Evolutionary conservation across 2,113 vertebrate species (phyloP).

Genomic region (Hipposideros armiger): DNA sequence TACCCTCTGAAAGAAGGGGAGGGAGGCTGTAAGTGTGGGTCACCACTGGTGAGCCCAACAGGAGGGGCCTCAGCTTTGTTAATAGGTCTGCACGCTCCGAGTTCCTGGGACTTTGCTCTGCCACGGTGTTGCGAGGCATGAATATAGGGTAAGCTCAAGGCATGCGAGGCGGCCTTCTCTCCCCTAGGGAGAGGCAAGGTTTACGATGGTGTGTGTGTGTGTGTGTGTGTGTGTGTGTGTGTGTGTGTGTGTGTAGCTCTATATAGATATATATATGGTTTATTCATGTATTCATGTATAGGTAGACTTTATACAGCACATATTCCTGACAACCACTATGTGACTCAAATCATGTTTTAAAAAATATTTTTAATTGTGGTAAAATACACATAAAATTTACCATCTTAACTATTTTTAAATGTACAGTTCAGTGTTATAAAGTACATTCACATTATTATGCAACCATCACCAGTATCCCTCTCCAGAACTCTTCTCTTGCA

Average conservation of each 20-base stretch:
- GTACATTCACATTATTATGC: too few relatives aligned
- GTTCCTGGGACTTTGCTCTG: not conserved
- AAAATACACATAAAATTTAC: not conserved
- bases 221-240: too few relatives aligned
- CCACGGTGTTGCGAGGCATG: not conserved
- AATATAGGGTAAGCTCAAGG: not conserved
- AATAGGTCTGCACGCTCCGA: not conserved
- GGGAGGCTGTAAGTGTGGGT: not conserved
- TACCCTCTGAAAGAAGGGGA: not conserved
- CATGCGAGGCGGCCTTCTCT: not conserved
- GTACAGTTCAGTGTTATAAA: not conserved
- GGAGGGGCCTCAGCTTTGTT: not conserved
- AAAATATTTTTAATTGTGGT: not conserved
- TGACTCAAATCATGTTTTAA: not conserved
- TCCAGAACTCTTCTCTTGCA: not conserved
- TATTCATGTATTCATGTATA: too few relatives aligned
- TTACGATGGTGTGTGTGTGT: not conserved
- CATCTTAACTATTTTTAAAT: not conserved
- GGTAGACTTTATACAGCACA: not conserved
- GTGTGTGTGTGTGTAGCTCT: too few relatives aligned
- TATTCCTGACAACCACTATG: not conserved
- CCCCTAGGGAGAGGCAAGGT: not conserved
- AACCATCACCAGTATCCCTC: not conserved
- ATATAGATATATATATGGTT: too few relatives aligned
- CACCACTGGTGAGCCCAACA: not conserved